Percentiles rank a stretch among this genome's conserved stretches.
Conservation (phyloP, 1,140 invertebrate genomes). For the Bombus superbus region DNA sequence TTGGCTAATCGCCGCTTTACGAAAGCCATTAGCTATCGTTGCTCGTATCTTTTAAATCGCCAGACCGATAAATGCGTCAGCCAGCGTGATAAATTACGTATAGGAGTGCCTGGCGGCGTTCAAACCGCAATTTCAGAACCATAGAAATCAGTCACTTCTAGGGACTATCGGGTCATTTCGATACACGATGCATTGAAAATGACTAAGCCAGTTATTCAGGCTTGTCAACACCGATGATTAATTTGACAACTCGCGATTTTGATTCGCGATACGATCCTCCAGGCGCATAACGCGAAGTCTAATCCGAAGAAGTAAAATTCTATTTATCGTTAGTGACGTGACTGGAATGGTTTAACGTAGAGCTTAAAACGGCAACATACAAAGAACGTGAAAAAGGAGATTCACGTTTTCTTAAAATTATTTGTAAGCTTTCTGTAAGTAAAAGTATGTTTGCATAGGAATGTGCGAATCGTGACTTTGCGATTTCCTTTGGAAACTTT, state of each 20-base stretch:
- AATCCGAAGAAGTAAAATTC: background rate
- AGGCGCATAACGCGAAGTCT: background rate
- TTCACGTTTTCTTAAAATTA: background rate
- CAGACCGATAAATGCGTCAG: slow-evolving; percentile 29
- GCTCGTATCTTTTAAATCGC: slow-evolving; percentile 3
- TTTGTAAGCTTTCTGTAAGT: background rate
- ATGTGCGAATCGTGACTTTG: background rate
- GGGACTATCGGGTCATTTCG: slow-evolving; percentile 41
- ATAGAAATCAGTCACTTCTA: slow-evolving; percentile 48
- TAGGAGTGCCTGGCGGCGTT: background rate
- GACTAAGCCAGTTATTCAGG: slow-evolving; percentile 19
- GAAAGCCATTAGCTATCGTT: background rate
- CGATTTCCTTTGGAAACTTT: background rate
- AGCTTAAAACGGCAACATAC: too few species aligned
- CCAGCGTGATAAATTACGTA: slow-evolving; percentile 54
- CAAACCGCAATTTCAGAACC: slow-evolving; percentile 48
- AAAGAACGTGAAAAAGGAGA: fast-evolving
- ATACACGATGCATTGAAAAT: slow-evolving; percentile 14
- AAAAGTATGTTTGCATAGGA: background rate
- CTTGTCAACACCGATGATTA: slow-evolving; percentile 51
- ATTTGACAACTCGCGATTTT: slow-evolving; percentile 9
- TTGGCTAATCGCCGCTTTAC: background rate
- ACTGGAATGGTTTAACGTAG: too few species aligned
- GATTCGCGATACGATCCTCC: background rate
- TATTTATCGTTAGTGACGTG: background rate